These are phyloP conservation scores for Endomychus coccineus DNA, from an alignment of 2,888 invertebrate species.

Conservation along the genomic window DNA sequence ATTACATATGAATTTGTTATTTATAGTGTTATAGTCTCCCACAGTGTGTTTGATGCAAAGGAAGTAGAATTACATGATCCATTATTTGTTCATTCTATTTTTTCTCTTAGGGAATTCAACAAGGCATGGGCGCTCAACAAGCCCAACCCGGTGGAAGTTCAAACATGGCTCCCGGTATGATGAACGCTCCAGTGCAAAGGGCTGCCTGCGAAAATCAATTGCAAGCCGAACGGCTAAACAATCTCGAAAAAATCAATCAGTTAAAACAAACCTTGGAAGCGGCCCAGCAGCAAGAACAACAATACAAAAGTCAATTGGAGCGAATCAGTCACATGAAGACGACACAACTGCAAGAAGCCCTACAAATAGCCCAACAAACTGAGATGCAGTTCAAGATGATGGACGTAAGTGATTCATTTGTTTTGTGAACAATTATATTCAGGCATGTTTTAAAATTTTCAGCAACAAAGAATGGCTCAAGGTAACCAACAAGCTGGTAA, in stretches of 20 bases:
- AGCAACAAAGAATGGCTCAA: slow-evolving; percentile 39
- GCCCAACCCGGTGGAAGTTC: slow-evolving; percentile 27
- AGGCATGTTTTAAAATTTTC: slow-evolving; percentile 15
- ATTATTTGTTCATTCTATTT: too few relatives aligned
- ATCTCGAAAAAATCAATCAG: slow-evolving; percentile 69
- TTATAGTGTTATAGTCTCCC: too few relatives aligned
- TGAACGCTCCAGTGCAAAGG: slow-evolving; percentile 34
- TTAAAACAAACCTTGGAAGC: slow-evolving; percentile 71
- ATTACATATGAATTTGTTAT: too few relatives aligned
- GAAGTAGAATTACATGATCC: too few relatives aligned
- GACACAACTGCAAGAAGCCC: slow-evolving; percentile 53
- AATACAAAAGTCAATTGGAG: slow-evolving; percentile 71
- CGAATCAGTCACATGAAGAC: slow-evolving; percentile 58
- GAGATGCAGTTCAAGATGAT: slow-evolving; percentile 73
- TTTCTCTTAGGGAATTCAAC: slow-evolving; percentile 25
- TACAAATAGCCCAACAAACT: slow-evolving; percentile 70
- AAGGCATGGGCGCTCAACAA: slow-evolving; percentile 26
- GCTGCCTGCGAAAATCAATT: slow-evolving; percentile 49
- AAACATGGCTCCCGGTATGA: slow-evolving; percentile 28
- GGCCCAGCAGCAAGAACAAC: slow-evolving; percentile 70
- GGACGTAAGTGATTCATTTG: slow-evolving; percentile 48
- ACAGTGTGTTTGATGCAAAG: too few relatives aligned
- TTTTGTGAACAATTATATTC: not conserved
- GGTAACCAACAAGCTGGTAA: slow-evolving; percentile 39
- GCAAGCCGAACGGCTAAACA: slow-evolving; percentile 69